Evolutionary conservation across 2,797 vertebrate species (phyloP), one percentile per base, ranked within the genome.

Genomic region (Acrocephalus scirpaceus): DNA sequence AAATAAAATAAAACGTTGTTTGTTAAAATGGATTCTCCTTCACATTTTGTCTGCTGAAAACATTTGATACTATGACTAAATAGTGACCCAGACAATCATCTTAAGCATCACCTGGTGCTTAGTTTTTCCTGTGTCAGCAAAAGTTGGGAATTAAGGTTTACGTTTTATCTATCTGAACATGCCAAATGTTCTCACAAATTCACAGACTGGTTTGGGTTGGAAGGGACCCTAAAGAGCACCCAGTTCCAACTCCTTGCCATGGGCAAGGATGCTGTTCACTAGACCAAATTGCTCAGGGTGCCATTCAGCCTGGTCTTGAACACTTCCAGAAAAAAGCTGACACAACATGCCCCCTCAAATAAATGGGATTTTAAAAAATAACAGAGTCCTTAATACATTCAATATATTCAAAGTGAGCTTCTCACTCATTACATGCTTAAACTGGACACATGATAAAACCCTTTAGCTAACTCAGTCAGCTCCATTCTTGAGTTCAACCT

Each of bases 21-120:
- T 77, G 58, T 53, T 60, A 73, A 75, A 32, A 61, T 9, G 19
- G 76, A 66, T 61, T 32, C 32, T 53, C 65, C 69, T 85, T 61
- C 45, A 86, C 79, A 90, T 67, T 69, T 44, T 88, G 61, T 71
- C 79, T 86, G 36, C 61, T 90, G 62, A 92, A 82, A 94, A 64
- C 60, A 85, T 40, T 62, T 58, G 45, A 44, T 32, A 57, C 29
- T 70, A 45, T 26, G 51, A 58, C 38, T 93, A 80, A 77, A 34
- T 0, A 82, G 27, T 40, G 48, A 81, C 60, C 75, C 47, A 83
- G 65, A 48, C 47, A 58, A 64, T 66, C 30, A 76, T 8, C 36
- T 38, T 38, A 38, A 38, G 38, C 38, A 38, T 10, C 26, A 53
- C 67, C 53, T 54, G 40, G 23, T 38, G 18, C 12, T 26, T 25